Evolutionary conservation across 2,888 invertebrate species (phyloP).

Genomic region (Callimorpha dominula): DNA sequence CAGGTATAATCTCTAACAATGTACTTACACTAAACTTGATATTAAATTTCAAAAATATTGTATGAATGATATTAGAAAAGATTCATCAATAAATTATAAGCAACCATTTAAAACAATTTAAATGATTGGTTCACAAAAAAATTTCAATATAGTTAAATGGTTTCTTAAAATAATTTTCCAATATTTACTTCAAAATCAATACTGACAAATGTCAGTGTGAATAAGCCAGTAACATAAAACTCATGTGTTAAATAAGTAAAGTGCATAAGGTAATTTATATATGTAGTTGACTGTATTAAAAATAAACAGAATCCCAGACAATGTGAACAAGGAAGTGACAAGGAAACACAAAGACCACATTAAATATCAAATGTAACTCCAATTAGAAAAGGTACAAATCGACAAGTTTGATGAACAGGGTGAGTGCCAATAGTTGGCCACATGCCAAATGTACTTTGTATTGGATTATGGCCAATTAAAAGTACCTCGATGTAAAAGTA

Average conservation of each 20-base stretch:
- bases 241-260: conserved; percentile 20
- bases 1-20: not conserved
- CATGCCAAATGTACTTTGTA: conserved; percentile 83
- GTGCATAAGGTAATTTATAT: conserved; percentile 19
- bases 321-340: conserved; percentile 56
- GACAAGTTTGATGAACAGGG: conserved; percentile 82
- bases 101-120: too few species aligned
- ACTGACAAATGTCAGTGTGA: too few species aligned
- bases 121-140: too few species aligned
- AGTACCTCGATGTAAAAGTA: conserved; percentile 73
- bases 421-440: conserved; percentile 80
- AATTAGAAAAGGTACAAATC: conserved; percentile 82
- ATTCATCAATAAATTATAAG: too few species aligned
- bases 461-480: conserved; percentile 87
- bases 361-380: conserved; percentile 64
- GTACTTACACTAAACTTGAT: not conserved
- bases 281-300: conserved; percentile 21
- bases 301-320: conserved; percentile 47
- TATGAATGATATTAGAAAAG: not conserved
- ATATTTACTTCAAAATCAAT: too few species aligned
- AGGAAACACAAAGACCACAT: conserved; percentile 49
- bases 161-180: too few species aligned
- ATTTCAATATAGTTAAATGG: too few species aligned
- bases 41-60: not conserved
- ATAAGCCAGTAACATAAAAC: not conserved